Percentiles rank a stretch among this genome's conserved stretches.
phyloP scores from a whole-genome alignment of 2,888 invertebrate species.

The Trypoxylon attenuatum region DNA sequence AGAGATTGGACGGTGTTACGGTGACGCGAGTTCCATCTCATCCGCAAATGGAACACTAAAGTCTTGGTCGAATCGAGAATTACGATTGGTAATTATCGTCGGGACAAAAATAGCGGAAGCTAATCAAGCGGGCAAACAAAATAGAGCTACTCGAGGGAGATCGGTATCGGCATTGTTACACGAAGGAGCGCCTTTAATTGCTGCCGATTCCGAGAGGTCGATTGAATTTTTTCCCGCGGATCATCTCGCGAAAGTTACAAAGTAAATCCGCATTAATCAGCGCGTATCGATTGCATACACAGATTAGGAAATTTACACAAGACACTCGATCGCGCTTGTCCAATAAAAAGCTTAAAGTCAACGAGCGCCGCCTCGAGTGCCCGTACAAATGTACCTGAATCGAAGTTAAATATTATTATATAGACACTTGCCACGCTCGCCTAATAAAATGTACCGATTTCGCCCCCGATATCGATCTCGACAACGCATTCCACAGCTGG shows the following conservation, averaged over 20 bases:
- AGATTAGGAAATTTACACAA: slow-evolving; percentile 43
- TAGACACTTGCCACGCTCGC: slow-evolving; percentile 2
- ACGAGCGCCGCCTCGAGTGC: slow-evolving; percentile 23
- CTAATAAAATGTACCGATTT: background rate
- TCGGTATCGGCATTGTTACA: background rate
- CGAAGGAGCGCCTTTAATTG: too few species aligned
- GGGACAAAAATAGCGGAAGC: background rate
- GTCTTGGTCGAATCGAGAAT: too few species aligned
- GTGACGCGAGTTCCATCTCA: background rate
- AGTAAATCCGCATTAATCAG: slow-evolving; percentile 42
- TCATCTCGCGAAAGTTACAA: slow-evolving; percentile 1
- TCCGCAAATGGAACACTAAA: background rate
- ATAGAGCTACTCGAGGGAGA: background rate
- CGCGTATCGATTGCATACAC: slow-evolving; percentile 40
- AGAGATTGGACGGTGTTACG: background rate
- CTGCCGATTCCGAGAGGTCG: slow-evolving; percentile 8
- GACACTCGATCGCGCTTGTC: slow-evolving; percentile 24
- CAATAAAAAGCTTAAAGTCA: slow-evolving; percentile 35
- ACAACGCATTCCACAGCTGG: too few species aligned
- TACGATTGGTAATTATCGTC: background rate
- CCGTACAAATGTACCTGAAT: slow-evolving; percentile 23
- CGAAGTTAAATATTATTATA: slow-evolving; percentile 40
- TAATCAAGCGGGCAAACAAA: background rate
- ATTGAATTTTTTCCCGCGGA: slow-evolving; percentile 17
- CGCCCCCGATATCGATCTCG: too few species aligned